Base-by-base conservation (phyloP, 2,797 vertebrate species). In the Cuniculus paca region DNA sequence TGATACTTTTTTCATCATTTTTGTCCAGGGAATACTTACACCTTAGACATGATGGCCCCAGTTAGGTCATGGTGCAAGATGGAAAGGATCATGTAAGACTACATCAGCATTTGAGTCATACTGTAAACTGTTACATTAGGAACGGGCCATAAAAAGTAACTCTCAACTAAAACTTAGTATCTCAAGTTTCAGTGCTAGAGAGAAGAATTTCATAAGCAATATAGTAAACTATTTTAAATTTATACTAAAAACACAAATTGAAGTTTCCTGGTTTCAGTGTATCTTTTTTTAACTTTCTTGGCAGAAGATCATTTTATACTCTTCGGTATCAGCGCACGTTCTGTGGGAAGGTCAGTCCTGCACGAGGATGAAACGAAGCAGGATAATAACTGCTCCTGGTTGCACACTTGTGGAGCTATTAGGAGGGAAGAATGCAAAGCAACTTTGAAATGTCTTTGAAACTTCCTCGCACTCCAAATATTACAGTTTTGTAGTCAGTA, bases 171-270 rank as follows among this genome's bases (percentile, higher is more conserved):
- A 98, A 85, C 92, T 97, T 97, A 97, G 95, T 88, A 81, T 68
- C 94, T 81, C 92, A 97, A 94, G 80, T 97, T 82, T 98, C 80
- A 0, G 0, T 74, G 90, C 75, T 11, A 54, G 90, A 97, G 93
- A 98, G 97, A 92, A 94, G 65, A 98, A 97, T 98, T 93, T 97
- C 90, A 94, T 75, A 96, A 97, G 93, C 42, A 93, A 60, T 97
- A 86, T 88, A 72, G 4, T 39, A 90, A 94, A 65, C 58, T 96
- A 92, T 97, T 98, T 97, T 94, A 97, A 97, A 82, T 88, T 94
- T 86, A 94, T 95, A 81, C 75, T 89, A 88, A 91, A 93, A 95
- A n/a, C 80, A 68, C 56, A 96, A 82, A 94, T 83, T 68, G 45
- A 82, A 93, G 65, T 42, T 90, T 95, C 83, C 39, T 94, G 45